These are phyloP conservation scores for Rotaria socialis DNA, from an alignment of 2,888 invertebrate species.

Conservation along the genomic window DNA sequence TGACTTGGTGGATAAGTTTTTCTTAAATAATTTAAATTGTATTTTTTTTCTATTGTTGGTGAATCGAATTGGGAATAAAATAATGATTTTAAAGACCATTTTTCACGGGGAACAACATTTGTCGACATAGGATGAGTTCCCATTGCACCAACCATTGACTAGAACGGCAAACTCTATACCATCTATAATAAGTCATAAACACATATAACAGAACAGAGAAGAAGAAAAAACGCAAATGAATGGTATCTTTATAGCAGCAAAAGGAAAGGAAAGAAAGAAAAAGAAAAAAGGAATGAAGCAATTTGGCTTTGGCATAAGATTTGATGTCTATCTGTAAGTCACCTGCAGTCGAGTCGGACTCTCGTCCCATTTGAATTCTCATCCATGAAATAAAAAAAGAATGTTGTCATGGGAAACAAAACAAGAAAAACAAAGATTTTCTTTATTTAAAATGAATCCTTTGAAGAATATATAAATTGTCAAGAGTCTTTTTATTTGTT, in stretches of 20 bases:
- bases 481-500: not conserved
- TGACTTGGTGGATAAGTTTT: not conserved
- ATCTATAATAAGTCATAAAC: not conserved
- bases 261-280: not conserved
- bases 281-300: not conserved
- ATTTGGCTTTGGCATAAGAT: not conserved
- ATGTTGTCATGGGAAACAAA: not conserved
- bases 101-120: not conserved
- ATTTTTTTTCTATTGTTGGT: not conserved
- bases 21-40: not conserved
- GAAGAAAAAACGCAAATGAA: not conserved
- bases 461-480: not conserved
- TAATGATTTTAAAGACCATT: not conserved
- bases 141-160: conserved; percentile 23
- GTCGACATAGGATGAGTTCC: not conserved
- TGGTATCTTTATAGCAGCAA: not conserved
- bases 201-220: not conserved
- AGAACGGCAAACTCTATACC: conserved; percentile 11
- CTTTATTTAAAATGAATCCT: conserved; percentile 5
- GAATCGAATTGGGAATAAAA: not conserved
- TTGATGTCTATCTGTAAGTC: not conserved
- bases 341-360: not conserved
- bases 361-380: not conserved
- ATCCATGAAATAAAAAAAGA: not conserved
- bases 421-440: not conserved